Evolutionary conservation across 2,797 vertebrate genomes (phyloP).

Genomic region (Smutsia gigantea): DNA sequence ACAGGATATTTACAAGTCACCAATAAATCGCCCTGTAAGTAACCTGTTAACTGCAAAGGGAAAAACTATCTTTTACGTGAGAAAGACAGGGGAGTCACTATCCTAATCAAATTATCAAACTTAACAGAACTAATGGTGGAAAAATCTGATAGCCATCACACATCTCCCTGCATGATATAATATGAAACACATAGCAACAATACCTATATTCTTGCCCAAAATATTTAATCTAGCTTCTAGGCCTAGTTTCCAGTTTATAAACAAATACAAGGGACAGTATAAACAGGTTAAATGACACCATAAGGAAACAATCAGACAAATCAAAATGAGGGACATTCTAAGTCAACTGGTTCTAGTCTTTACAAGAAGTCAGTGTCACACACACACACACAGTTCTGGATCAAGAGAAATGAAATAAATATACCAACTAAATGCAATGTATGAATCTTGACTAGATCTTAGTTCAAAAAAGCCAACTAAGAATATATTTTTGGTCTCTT

Average conservation of each 20-base stretch:
- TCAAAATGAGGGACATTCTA: not conserved
- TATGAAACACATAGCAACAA: not conserved
- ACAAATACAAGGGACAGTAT: not conserved
- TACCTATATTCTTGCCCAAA: not conserved
- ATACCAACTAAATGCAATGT: not conserved
- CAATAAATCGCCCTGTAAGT: not conserved
- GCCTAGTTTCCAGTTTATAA: not conserved
- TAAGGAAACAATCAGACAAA: not conserved
- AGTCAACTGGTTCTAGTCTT: not conserved
- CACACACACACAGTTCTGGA: not conserved
- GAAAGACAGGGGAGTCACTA: not conserved
- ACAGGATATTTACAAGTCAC: not conserved
- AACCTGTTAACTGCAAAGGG: not conserved
- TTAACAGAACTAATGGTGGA: not conserved
- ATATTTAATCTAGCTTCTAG: constrained; percentile 33
- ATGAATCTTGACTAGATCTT: not conserved
- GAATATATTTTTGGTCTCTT: not conserved
- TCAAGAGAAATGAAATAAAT: constrained; percentile 29
- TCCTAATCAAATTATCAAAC: not conserved
- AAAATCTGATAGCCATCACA: not conserved
- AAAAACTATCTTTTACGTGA: not conserved
- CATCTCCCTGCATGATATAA: not conserved
- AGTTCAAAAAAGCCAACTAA: not conserved
- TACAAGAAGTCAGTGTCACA: not conserved
- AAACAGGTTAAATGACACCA: not conserved